phyloP scores from a whole-genome alignment of 2,113 vertebrate genomes.

The Gymnorhina tibicen region DNA sequence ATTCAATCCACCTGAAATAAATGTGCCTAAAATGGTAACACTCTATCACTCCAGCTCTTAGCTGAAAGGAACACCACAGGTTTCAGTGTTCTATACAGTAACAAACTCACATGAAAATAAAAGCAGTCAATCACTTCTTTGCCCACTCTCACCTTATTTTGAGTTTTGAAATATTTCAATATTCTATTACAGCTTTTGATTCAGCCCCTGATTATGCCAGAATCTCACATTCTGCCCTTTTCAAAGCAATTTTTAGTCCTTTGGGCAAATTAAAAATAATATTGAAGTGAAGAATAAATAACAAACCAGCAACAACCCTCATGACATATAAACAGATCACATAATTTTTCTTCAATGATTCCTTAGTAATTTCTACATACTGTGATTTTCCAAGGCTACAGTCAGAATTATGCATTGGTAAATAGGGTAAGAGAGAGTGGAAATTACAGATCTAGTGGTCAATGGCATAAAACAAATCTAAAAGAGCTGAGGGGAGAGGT shows the following conservation, averaged over 20 bases:
- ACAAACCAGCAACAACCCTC: neutral
- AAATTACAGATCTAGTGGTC: neutral
- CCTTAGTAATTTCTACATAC: neutral
- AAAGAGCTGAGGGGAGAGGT: slow-evolving; percentile 26
- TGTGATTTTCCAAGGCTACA: neutral
- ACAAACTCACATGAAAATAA: neutral
- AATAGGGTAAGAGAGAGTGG: neutral
- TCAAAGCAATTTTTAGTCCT: neutral
- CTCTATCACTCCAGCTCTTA: neutral
- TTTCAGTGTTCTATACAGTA: neutral
- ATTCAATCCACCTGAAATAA: neutral
- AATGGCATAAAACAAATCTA: slow-evolving; percentile 1
- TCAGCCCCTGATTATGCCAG: neutral
- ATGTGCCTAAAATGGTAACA: neutral
- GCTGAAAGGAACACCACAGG: neutral
- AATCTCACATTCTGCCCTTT: neutral
- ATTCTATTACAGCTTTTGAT: neutral
- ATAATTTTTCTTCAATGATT: neutral
- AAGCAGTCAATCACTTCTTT: neutral
- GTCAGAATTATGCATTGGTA: neutral
- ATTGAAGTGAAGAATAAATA: neutral
- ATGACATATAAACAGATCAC: neutral
- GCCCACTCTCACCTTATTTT: neutral
- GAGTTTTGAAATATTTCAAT: neutral
- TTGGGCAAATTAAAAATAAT: neutral